Evolutionary conservation across 2,113 vertebrate genomes (phyloP).

Genomic region (Albula goreensis): DNA sequence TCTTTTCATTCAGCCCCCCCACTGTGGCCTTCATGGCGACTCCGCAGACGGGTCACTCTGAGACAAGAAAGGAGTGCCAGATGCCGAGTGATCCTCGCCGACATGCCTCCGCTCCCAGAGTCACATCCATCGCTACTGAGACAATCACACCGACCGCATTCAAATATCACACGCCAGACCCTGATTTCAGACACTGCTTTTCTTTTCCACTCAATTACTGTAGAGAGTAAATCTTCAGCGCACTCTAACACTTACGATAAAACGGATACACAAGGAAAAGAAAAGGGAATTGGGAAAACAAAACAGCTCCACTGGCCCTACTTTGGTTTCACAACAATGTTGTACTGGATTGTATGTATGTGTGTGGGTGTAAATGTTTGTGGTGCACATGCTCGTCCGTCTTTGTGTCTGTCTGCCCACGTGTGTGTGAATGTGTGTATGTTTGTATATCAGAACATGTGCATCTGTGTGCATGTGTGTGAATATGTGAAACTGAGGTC

Average conservation of each 20-base stretch:
- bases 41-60: conserved; percentile 62
- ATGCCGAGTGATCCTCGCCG: conserved; percentile 72
- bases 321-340: conserved; percentile 63
- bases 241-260: conserved; percentile 38
- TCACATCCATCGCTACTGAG: conserved; percentile 64
- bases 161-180: conserved; percentile 59
- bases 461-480: not conserved
- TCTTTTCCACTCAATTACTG: conserved; percentile 45
- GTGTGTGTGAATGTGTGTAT: not conserved
- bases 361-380: conserved; percentile 49
- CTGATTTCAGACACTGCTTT: conserved; percentile 46
- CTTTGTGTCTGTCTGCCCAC: not conserved
- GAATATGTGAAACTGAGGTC: conserved; percentile 65
- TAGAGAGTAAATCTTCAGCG: conserved; percentile 60
- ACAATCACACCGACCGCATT: conserved; percentile 55
- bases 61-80: conserved; percentile 76
- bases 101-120: conserved; percentile 68
- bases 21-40: conserved; percentile 71
- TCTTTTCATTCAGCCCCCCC: conserved; percentile 70
- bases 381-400: not conserved
- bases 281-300: conserved; percentile 46
- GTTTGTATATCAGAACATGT: not conserved
- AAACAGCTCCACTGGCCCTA: conserved; percentile 70
- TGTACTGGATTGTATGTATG: conserved; percentile 57
- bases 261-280: conserved; percentile 32